These are phyloP conservation scores for Apeltes quadracus DNA, from an alignment of 2,113 vertebrate genomes.

Conservation along the genomic window DNA sequence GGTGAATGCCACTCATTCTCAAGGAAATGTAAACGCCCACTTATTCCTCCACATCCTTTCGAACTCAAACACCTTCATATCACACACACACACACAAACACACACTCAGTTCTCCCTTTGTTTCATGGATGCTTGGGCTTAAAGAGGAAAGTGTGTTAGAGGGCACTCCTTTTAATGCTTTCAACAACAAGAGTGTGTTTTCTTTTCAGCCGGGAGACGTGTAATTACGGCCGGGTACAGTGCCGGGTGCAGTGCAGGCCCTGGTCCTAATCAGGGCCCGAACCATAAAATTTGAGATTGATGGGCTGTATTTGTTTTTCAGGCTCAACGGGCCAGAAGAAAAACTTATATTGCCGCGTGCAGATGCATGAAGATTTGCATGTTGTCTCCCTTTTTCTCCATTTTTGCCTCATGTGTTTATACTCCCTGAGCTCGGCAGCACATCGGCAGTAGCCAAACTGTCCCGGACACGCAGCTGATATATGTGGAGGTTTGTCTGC, in stretches of 20 bases:
- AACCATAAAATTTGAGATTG: conserved; percentile 50
- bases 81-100: conserved; percentile 19
- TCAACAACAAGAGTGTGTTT: conserved; percentile 43
- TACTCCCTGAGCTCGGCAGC: conserved; percentile 36
- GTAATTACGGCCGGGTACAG: conserved; percentile 41
- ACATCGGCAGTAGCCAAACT: conserved; percentile 35
- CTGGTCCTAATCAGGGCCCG: conserved; percentile 62
- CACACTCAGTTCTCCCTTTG: conserved; percentile 27
- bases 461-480: conserved; percentile 36
- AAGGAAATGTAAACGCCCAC: conserved; percentile 68
- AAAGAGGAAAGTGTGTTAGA: conserved; percentile 43
- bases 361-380: conserved; percentile 33
- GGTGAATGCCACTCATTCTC: conserved; percentile 80
- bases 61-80: conserved; percentile 50
- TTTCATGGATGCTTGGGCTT: conserved; percentile 15
- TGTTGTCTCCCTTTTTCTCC: conserved; percentile 10
- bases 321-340: conserved; percentile 28
- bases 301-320: conserved; percentile 60
- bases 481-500: conserved; percentile 41
- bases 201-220: conserved; percentile 43
- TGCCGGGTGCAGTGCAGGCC: conserved; percentile 24
- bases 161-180: conserved; percentile 24
- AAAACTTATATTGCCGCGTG: conserved; percentile 18
- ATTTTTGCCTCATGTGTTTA: conserved; percentile 17
- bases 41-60: conserved; percentile 60